phyloP scores from a whole-genome alignment of 2,888 invertebrate species.

The Neoitamus cyanurus region DNA sequence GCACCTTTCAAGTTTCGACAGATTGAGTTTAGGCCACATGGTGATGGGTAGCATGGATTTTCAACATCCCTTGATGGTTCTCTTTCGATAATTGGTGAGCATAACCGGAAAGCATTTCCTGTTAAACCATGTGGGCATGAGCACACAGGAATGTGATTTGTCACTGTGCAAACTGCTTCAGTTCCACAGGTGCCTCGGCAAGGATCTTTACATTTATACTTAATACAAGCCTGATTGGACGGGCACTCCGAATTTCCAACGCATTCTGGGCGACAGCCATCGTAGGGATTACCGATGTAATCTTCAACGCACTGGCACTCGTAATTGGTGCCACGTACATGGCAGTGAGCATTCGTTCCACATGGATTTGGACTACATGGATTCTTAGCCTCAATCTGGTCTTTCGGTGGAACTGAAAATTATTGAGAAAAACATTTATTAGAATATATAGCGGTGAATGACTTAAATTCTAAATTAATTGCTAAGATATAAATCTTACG shows the following conservation, averaged over 20 bases:
- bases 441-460: background rate
- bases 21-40: conserved; percentile 82
- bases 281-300: conserved; percentile 80
- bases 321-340: conserved; percentile 68
- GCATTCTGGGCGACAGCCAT: conserved; percentile 85
- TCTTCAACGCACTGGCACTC: conserved; percentile 73
- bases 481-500: conserved; percentile 19
- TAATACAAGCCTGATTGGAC: conserved; percentile 83
- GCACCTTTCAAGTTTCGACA: conserved; percentile 71
- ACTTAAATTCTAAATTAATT: background rate
- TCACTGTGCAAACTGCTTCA: conserved; percentile 80
- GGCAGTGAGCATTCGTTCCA: conserved; percentile 76
- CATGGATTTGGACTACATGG: conserved; percentile 80
- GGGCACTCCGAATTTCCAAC: conserved; percentile 88
- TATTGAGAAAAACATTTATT: conserved; percentile 54
- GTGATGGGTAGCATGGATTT: conserved; percentile 76
- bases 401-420: conserved; percentile 52
- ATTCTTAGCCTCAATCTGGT: conserved; percentile 65
- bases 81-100: conserved; percentile 60
- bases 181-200: conserved; percentile 85
- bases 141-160: conserved; percentile 77
- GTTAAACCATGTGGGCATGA: conserved; percentile 72
- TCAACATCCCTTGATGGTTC: conserved; percentile 57
- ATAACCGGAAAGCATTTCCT: conserved; percentile 74
- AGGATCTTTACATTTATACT: conserved; percentile 85